phyloP scores from a whole-genome alignment of 2,113 vertebrate species.

The Rhinolophus ferrumequinum region DNA sequence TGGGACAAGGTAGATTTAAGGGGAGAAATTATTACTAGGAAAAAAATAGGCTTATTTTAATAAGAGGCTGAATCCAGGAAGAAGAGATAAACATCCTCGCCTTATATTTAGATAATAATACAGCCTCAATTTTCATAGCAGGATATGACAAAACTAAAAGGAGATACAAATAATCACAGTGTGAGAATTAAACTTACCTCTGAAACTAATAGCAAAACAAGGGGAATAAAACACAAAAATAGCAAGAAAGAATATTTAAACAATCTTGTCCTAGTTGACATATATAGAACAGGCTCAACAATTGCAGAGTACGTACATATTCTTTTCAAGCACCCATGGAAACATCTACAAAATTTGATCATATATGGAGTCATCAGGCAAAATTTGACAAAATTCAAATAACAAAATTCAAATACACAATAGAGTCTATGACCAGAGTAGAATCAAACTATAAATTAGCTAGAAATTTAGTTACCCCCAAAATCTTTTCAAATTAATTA shows the following conservation, averaged over 20 bases:
- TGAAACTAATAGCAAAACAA: neutral
- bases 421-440: neutral
- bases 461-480: neutral
- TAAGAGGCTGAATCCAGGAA: neutral
- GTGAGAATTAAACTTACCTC: neutral
- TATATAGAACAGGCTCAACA: neutral
- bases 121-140: neutral
- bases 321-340: neutral
- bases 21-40: neutral
- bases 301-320: neutral
- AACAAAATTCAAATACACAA: neutral
- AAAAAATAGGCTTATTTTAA: neutral
- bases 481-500: neutral
- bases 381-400: constrained; percentile 1
- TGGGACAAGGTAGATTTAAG: neutral
- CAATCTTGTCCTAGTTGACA: neutral
- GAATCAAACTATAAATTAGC: neutral
- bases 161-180: neutral
- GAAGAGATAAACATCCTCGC: neutral
- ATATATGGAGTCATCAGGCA: neutral
- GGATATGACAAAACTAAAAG: neutral
- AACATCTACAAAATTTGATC: neutral
- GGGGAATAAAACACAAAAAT: neutral
- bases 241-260: neutral
- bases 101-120: neutral